A percentile compares a stretch with the other conserved stretches of the same genome.
Conservation (phyloP, 35 echinoderm and acorn worm genomes). For the Hemicentrotus pulcherrimus region DNA sequence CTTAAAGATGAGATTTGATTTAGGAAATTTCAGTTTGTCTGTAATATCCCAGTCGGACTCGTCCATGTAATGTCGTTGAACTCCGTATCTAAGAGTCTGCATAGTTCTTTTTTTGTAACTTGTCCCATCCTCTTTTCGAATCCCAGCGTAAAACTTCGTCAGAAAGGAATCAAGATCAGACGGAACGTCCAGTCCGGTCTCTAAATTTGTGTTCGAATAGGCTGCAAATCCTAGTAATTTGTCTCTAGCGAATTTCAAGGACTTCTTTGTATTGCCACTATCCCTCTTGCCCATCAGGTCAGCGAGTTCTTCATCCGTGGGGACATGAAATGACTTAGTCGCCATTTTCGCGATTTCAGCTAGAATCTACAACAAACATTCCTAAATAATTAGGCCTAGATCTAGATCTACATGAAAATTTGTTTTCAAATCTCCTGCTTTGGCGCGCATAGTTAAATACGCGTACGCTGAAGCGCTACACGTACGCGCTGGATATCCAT, state of each 20-base stretch:
- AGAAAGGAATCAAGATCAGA: slow-evolving; percentile 41
- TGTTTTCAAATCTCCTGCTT: too few relatives aligned
- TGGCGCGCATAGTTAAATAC: too few relatives aligned
- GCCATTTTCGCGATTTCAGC: not conserved
- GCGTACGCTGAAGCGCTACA: too few relatives aligned
- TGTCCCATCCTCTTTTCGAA: slow-evolving; percentile 31
- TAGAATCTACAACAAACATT: not conserved
- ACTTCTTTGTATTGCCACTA: slow-evolving; percentile 6
- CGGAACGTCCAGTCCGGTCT: not conserved
- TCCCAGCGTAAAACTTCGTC: slow-evolving; percentile 10
- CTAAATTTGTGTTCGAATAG: slow-evolving; percentile 39
- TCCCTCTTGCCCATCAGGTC: slow-evolving; percentile 14
- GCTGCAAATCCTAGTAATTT: slow-evolving; percentile 35
- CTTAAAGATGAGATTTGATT: not conserved
- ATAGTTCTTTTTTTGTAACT: slow-evolving; percentile 45
- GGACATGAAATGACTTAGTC: too few relatives aligned
- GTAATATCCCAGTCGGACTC: slow-evolving; percentile 31
- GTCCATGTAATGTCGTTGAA: too few relatives aligned
- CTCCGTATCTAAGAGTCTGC: slow-evolving; percentile 27
- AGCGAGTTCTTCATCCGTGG: too few relatives aligned
- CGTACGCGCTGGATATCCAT: too few relatives aligned
- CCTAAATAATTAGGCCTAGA: not conserved
- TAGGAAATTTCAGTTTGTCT: too few relatives aligned
- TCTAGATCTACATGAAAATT: too few relatives aligned
- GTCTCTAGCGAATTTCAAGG: not conserved